Percentiles rank a stretch among this genome's conserved stretches.
Evolutionary conservation across 2,797 vertebrate species (phyloP).

Genomic region (Siniperca scherzeri): DNA sequence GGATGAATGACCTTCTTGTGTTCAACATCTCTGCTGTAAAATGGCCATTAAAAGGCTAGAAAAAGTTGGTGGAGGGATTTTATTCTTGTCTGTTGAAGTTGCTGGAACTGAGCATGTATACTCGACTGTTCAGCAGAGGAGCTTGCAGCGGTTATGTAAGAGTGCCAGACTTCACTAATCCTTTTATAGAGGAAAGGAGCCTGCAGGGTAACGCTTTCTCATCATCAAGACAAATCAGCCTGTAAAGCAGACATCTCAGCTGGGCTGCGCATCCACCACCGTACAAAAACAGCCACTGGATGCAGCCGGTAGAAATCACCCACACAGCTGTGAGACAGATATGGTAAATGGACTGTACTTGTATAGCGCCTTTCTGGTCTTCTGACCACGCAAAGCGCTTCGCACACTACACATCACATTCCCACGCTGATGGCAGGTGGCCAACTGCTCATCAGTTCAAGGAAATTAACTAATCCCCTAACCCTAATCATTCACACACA

Average conservation of each 20-base stretch:
- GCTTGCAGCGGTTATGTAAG: constrained; percentile 64
- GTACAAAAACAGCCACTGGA: constrained; percentile 13
- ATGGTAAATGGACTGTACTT: too few relatives aligned
- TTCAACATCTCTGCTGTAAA: background rate
- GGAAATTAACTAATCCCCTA: too few relatives aligned
- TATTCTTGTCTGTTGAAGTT: background rate
- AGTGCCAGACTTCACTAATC: constrained; percentile 67
- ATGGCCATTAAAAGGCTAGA: constrained; percentile 16
- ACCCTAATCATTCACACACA: too few relatives aligned
- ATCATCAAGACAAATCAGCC: constrained; percentile 65
- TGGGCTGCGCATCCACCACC: constrained; percentile 9
- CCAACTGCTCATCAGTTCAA: too few relatives aligned
- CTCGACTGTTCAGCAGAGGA: constrained; percentile 23
- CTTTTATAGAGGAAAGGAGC: constrained; percentile 52
- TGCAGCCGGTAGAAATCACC: constrained; percentile 25
- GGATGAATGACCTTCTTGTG: background rate
- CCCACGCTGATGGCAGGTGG: too few relatives aligned
- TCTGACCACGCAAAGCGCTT: too few relatives aligned
- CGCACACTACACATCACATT: too few relatives aligned
- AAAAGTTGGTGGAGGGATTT: background rate
- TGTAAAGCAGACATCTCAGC: constrained; percentile 38
- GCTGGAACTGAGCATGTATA: constrained; percentile 17
- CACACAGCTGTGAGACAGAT: background rate
- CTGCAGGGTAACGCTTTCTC: constrained; percentile 52
- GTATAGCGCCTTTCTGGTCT: too few relatives aligned